Base-by-base conservation (phyloP, 2,113 vertebrate species). In the Paedocypris sp. region DNA sequence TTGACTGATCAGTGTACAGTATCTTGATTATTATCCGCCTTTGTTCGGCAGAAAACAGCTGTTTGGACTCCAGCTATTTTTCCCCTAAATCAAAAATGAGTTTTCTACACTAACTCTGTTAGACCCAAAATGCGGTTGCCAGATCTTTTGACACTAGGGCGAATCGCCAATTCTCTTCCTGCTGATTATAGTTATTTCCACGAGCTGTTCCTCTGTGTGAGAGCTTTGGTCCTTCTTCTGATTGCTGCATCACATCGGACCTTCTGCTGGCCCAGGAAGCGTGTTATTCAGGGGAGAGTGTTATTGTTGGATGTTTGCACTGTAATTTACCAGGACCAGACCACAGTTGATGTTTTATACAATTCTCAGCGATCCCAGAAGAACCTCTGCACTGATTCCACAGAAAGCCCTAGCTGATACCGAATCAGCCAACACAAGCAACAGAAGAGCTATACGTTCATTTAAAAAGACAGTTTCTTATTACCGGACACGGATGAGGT, bases 121-220 rank as follows among this genome's bases (percentile, higher is more conserved):
- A 50, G 57, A 56, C 60, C 12, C 50, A 20, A 58, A 53, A 54
- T 31, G 42, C 51, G 16, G 53, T 47, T 64, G 67, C 61, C 53
- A 64, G 47, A 41, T 32, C 60, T 20, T 33, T 20, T 54, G 60
- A 69, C 49, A 43, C 33, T 1, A 1, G 9, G 42, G 56, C 56
- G 18, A 50, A 19, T 38, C 23, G 62, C 68, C 68, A 66, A 36
- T 62, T 66, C 62, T 19, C 62, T 64, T 56, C 35, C 77, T 76
- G 74, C 67, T 62, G 73, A 79, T 86, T 80, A 81, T 75, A 68
- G 79, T 82, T 77, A 76, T 84, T 84, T 82, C 79, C 78, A 67
- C 74, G 73, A 80, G 79, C 78, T 73, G 68, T 76, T 78, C 69
- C 63, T 78, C 60, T 68, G 47, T 62, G 62, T 49, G 33, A 62